Evolutionary conservation across 1,140 invertebrate species (phyloP).

Genomic region (Drosophila pseudoananassae): DNA sequence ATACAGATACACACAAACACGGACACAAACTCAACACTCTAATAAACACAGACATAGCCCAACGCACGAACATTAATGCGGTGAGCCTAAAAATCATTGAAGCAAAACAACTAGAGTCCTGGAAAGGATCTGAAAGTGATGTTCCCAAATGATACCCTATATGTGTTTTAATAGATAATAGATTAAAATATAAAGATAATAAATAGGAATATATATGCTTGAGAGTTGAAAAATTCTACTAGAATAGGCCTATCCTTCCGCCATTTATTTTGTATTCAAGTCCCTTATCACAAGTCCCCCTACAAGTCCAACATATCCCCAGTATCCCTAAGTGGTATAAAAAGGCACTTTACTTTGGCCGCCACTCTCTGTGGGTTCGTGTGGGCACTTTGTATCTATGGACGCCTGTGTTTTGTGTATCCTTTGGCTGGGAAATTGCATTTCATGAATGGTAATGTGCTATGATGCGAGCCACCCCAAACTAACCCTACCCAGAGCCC

Average conservation of each 20-base stretch:
- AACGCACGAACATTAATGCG: conserved; percentile 67
- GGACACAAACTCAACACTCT: conserved; percentile 38
- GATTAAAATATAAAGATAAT: neutral
- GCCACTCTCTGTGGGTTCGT: conserved; percentile 15
- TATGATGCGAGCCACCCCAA: conserved; percentile 54
- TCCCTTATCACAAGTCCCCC: neutral
- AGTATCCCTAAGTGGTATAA: conserved; percentile 19
- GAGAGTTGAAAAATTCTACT: no score
- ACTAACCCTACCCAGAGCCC: neutral
- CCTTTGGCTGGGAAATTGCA: conserved; percentile 76
- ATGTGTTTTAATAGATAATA: neutral
- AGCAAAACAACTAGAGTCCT: conserved; percentile 54
- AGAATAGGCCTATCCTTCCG: no score
- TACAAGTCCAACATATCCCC: conserved; percentile 8
- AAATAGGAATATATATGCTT: no score
- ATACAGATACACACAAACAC: conserved; percentile 23
- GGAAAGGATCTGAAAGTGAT: neutral
- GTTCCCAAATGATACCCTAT: conserved; percentile 4
- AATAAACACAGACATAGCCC: conserved; percentile 64
- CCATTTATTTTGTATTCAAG: neutral
- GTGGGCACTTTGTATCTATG: conserved; percentile 50
- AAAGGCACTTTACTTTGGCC: conserved; percentile 68
- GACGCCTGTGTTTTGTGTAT: conserved; percentile 53
- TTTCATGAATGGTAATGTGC: conserved; percentile 81
- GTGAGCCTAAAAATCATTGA: conserved; percentile 74